Conservation (phyloP, 2,113 vertebrate genomes). For the Trichomycterus rosablanca region DNA sequence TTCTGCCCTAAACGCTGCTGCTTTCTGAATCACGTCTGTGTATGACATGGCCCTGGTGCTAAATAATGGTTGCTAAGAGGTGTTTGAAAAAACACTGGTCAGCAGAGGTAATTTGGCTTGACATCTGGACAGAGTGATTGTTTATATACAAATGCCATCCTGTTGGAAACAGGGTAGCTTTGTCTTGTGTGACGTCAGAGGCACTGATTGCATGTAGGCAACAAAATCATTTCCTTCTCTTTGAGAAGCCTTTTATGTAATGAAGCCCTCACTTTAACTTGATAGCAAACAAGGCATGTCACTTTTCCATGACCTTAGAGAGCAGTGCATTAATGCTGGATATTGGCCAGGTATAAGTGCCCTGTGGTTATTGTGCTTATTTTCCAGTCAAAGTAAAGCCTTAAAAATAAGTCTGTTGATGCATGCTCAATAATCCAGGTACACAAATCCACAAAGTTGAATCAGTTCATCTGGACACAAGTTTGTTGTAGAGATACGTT, state of each 20-base stretch:
- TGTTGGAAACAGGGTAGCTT: slow-evolving; percentile 45
- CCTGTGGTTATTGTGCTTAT: too few relatives aligned
- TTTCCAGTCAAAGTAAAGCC: too few relatives aligned
- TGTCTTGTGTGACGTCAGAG: slow-evolving; percentile 48
- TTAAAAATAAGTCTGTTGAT: too few relatives aligned
- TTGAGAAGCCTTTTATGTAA: slow-evolving; percentile 41
- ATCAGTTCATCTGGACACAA: too few relatives aligned
- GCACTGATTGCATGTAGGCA: slow-evolving; percentile 45
- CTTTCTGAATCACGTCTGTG: slow-evolving; percentile 21
- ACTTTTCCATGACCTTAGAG: too few relatives aligned
- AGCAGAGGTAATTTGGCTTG: slow-evolving; percentile 49
- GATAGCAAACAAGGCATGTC: slow-evolving; percentile 39
- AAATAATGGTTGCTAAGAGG: slow-evolving; percentile 55
- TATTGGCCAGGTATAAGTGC: too few relatives aligned
- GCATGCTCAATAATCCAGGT: too few relatives aligned
- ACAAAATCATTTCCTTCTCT: slow-evolving; percentile 53
- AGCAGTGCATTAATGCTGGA: too few relatives aligned
- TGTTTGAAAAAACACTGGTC: slow-evolving; percentile 33
- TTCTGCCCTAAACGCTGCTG: not conserved
- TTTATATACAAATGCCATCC: slow-evolving; percentile 54
- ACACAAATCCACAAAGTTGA: too few relatives aligned
- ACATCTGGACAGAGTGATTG: slow-evolving; percentile 42
- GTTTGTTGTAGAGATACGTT: too few relatives aligned
- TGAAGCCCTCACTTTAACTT: slow-evolving; percentile 16
- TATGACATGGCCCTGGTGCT: slow-evolving; percentile 19